Base-by-base conservation (phyloP, 2,113 vertebrate genomes). In the Neofelis nebulosa region DNA sequence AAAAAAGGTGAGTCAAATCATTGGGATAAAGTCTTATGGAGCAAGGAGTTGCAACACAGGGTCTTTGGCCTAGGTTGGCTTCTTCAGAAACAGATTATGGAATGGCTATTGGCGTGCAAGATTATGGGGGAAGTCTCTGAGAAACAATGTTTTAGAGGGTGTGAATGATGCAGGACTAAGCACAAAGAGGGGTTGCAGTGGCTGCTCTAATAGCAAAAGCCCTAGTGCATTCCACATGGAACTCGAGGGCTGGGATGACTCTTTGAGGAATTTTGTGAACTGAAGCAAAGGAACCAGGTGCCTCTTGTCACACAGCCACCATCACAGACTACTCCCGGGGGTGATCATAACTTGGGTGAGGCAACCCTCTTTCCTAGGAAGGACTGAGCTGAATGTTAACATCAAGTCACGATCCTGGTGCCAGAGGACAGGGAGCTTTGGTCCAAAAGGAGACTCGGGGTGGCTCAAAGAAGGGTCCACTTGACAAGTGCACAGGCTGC, bases 391-490 rank as follows among this genome's bases (percentile, higher is more conserved):
- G 48, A 25, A 19, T 3, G 31, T 23, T 81, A 61, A 29, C 21
- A 9, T 80, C 50, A 29, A 45, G 36, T 1, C 0, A 4, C 13
- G 9, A 5, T 27, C 48, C 61, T 31, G 7, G 38, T 36, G 21
- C 12, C 15, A 7, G 13, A 21, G 15, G 33, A 69, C 8, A 21
- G 5, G 31, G 38, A 13, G 12, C 10, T 10, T 31, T 36, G 4
- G 25, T 79, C 31, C 33, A 12, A 31, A 31, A 85, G 25, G 31
- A 79, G 38, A 71, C 25, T 36, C 38, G 38, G 25, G 3, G 21
- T 91, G 52, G 4, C 18, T 36, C 38, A 31, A 41, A 0, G 2
- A 25, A 14, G 15, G 1, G 7, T 48, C 50, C 12, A 0, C 18
- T 3, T 2, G 33, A 5, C 55, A 27, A 29, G 13, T 9, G 7